Evolutionary conservation across 1,140 invertebrate genomes (phyloP).

Genomic region (Papilio glaucus): DNA sequence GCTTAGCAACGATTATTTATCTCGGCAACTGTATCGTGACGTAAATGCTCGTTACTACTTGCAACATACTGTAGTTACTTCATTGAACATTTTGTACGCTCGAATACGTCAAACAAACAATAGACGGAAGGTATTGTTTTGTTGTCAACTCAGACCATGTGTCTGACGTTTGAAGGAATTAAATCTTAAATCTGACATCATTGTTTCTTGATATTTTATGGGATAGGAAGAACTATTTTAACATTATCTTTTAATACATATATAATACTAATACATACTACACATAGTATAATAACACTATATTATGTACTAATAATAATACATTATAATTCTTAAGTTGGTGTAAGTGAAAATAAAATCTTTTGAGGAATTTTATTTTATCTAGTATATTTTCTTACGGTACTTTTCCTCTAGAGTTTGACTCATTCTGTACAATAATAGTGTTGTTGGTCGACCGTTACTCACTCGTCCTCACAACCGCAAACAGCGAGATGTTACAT

Average conservation of each 20-base stretch:
- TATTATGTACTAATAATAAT: too few species aligned
- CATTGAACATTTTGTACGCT: slow-evolving; percentile 16
- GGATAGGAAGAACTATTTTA: neutral
- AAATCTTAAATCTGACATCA: neutral
- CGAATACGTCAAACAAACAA: slow-evolving; percentile 14
- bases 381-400: neutral
- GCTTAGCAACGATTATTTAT: too few species aligned
- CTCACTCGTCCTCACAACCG: neutral
- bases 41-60: neutral
- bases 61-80: neutral
- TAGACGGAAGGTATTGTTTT: neutral
- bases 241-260: neutral
- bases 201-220: neutral
- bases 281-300: too few species aligned
- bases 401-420: slow-evolving; percentile 1
- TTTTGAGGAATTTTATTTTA: neutral
- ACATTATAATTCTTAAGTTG: too few species aligned
- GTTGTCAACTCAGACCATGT: neutral
- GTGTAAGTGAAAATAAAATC: neutral
- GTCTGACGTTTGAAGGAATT: neutral
- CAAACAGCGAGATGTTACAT: slow-evolving; percentile 10
- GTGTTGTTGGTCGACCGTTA: slow-evolving; percentile 2
- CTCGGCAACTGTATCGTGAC: neutral
- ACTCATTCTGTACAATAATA: neutral
- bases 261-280: too few species aligned